phyloP scores from a whole-genome alignment of 2,797 vertebrate genomes.

The Peromyscus attwateri region DNA sequence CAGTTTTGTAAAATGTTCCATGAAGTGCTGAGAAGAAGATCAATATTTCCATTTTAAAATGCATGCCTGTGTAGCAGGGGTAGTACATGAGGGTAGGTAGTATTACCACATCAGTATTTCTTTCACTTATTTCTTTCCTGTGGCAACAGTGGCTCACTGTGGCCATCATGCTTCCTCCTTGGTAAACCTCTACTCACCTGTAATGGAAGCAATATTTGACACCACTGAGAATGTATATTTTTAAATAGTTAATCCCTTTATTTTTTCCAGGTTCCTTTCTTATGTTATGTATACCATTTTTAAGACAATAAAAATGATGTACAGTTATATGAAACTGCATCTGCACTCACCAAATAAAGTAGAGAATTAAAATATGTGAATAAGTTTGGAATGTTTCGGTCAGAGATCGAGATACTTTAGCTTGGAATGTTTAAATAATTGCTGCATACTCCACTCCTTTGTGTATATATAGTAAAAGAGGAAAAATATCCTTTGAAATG shows the following conservation, averaged over 20 bases:
- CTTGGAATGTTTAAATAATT: conserved; percentile 68
- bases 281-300: conserved; percentile 35
- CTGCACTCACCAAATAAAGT: conserved; percentile 57
- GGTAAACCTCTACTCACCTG: not conserved
- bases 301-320: conserved; percentile 45
- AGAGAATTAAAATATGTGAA: conserved; percentile 61
- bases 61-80: not conserved
- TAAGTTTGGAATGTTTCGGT: conserved; percentile 58
- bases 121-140: not conserved
- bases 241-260: conserved; percentile 33
- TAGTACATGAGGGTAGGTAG: not conserved
- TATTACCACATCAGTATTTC: not conserved
- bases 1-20: not conserved
- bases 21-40: not conserved
- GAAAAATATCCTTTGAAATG: conserved; percentile 63
- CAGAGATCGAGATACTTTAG: conserved; percentile 44
- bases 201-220: conserved; percentile 17
- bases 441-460: conserved; percentile 50
- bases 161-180: not conserved
- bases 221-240: not conserved
- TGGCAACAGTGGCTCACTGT: not conserved
- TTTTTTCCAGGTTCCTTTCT: conserved; percentile 42
- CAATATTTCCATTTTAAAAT: conserved; percentile 35
- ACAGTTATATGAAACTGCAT: conserved; percentile 36
- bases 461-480: conserved; percentile 57